Evolutionary conservation across 2,797 vertebrate genomes (phyloP).

Genomic region (Ptychadena robeensis): DNA sequence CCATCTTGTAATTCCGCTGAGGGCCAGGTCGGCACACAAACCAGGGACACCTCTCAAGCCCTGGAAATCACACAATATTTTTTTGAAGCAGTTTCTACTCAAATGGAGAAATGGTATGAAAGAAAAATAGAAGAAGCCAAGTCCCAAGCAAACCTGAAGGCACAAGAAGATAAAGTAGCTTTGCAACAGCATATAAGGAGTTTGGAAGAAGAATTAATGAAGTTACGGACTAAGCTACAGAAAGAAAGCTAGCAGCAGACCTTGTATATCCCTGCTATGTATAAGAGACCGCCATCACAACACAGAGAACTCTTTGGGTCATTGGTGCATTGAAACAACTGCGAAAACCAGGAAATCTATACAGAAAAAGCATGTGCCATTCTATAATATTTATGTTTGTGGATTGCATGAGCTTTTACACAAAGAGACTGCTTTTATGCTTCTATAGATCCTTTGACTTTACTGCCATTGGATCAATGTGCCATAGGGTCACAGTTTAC

Average conservation of each 20-base stretch:
- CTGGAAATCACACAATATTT: conserved; percentile 95
- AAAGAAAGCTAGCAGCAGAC: conserved; percentile 76
- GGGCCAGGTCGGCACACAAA: conserved; percentile 65
- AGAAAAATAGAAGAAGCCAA: conserved; percentile 91
- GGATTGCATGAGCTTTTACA: conserved; percentile 22
- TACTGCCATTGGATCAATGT: conserved; percentile 9
- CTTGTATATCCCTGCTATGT: not conserved
- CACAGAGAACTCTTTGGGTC: not conserved
- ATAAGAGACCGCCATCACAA: not conserved
- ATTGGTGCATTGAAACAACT: not conserved
- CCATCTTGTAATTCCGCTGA: not conserved
- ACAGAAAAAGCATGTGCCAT: conserved; percentile 23
- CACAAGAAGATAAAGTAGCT: conserved; percentile 81
- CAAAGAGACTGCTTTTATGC: not conserved
- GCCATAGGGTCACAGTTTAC: conserved; percentile 3
- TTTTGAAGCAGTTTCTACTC: conserved; percentile 91
- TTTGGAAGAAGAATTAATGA: conserved; percentile 89
- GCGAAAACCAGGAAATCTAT: not conserved
- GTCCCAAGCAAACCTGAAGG: conserved; percentile 84
- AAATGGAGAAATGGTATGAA: conserved; percentile 98
- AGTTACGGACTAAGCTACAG: conserved; percentile 82
- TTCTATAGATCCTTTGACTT: not conserved
- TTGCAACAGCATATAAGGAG: conserved; percentile 85
- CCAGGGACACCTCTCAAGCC: conserved; percentile 82
- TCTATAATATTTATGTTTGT: not conserved